These are phyloP conservation scores for Pteronura brasiliensis DNA, from an alignment of 2,113 vertebrate species.

Conservation along the genomic window DNA sequence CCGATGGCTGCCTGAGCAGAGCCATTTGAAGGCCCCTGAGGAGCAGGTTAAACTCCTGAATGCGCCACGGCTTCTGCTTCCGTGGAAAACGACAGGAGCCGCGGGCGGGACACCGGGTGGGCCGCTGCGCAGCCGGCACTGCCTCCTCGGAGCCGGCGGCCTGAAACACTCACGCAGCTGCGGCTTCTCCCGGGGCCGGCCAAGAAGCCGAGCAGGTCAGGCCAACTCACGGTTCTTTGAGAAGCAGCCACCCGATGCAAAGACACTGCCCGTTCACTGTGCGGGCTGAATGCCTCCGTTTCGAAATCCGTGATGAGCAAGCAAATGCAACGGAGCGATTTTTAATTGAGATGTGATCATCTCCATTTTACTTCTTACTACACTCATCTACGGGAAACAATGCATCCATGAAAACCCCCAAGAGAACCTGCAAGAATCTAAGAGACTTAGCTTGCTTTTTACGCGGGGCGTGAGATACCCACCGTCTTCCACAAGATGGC, in stretches of 20 bases:
- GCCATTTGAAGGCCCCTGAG: constrained; percentile 46
- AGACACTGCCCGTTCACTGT: background rate
- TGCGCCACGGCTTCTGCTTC: constrained; percentile 51
- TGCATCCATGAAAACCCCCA: background rate
- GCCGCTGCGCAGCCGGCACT: background rate
- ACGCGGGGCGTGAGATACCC: constrained; percentile 63
- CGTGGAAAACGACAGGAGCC: constrained; percentile 50
- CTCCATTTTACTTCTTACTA: constrained; percentile 45
- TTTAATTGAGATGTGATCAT: constrained; percentile 48
- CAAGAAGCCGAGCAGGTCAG: constrained; percentile 14
- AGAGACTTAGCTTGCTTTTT: background rate
- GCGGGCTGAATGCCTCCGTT: background rate
- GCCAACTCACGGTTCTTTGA: background rate
- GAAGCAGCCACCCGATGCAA: background rate
- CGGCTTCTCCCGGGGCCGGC: constrained; percentile 1
- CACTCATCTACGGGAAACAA: constrained; percentile 11
- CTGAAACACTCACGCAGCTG: background rate
- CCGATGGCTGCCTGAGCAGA: constrained; percentile 61
- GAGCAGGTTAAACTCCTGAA: constrained; percentile 59
- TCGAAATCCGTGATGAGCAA: background rate
- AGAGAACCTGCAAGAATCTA: background rate
- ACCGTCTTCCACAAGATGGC: constrained; percentile 91
- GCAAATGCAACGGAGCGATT: background rate
- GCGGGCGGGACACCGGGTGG: background rate
- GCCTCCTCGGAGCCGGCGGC: constrained; percentile 1